phyloP scores from a whole-genome alignment of 2,888 invertebrate species.

The Melitaea athalia region DNA sequence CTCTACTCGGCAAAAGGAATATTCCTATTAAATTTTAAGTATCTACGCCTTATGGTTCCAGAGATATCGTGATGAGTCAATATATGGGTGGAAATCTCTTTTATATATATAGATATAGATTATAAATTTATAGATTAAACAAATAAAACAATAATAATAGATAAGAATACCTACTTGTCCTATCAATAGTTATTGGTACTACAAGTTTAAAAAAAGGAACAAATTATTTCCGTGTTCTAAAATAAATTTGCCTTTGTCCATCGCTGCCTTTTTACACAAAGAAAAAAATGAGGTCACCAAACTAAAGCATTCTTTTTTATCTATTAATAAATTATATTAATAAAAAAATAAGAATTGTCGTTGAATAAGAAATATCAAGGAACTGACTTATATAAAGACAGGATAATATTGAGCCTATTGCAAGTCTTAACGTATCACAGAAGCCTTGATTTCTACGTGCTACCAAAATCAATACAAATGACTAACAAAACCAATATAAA shows the following conservation, averaged over 20 bases:
- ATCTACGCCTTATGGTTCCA: too few species aligned
- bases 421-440: slow-evolving; percentile 1
- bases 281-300: slow-evolving; percentile 29
- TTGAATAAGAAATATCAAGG: background rate
- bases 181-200: slow-evolving; percentile 29
- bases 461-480: background rate
- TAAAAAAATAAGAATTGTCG: slow-evolving; percentile 2
- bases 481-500: too few species aligned
- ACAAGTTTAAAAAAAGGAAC: slow-evolving; percentile 32
- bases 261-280: slow-evolving; percentile 27
- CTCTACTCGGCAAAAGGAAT: too few species aligned
- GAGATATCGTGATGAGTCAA: too few species aligned
- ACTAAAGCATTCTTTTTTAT: slow-evolving; percentile 19
- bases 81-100: too few species aligned
- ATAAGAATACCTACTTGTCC: too few species aligned
- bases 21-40: too few species aligned
- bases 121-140: background rate
- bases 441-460: slow-evolving; percentile 10
- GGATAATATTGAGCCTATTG: too few species aligned
- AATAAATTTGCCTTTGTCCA: slow-evolving; percentile 30
- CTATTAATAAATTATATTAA: slow-evolving; percentile 1
- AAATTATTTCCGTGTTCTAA: slow-evolving; percentile 39
- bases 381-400: background rate
- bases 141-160: too few species aligned
- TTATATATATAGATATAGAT: too few species aligned